Percentiles rank a stretch among this genome's conserved stretches.
phyloP scores from a whole-genome alignment of 2,797 vertebrate genomes.

The Anomalospiza imberbis region DNA sequence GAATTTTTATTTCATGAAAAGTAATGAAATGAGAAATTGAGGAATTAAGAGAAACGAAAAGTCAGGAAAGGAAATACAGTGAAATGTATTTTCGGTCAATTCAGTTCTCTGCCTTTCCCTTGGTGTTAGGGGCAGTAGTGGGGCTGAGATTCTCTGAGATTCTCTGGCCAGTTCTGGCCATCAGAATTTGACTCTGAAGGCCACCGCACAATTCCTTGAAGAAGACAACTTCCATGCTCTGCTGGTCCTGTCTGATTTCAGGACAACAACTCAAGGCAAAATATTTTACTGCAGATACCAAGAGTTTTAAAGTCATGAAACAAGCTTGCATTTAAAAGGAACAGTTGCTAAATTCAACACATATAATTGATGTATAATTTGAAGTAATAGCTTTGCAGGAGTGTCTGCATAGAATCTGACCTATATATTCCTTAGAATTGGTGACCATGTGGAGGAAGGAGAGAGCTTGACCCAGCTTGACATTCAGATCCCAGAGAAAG shows the following conservation, averaged over 20 bases:
- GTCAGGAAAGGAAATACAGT: background rate
- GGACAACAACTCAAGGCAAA: background rate
- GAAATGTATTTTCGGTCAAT: background rate
- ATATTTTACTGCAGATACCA: background rate
- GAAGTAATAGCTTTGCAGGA: conserved; percentile 53
- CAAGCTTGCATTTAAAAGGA: conserved; percentile 39
- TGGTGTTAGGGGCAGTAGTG: background rate
- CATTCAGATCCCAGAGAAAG: conserved; percentile 27
- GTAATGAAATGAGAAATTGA: background rate
- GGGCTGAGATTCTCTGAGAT: background rate
- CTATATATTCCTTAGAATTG: conserved; percentile 41
- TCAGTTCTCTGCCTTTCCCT: background rate
- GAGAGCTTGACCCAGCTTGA: conserved; percentile 44
- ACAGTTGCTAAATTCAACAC: conserved; percentile 54
- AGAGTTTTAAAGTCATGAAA: conserved; percentile 29
- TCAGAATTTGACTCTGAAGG: background rate
- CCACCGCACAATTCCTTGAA: background rate
- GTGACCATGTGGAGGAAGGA: conserved; percentile 21
- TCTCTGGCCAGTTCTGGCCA: background rate
- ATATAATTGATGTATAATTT: conserved; percentile 43
- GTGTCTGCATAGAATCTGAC: conserved; percentile 45
- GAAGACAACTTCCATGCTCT: background rate
- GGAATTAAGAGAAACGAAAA: background rate
- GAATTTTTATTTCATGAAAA: background rate
- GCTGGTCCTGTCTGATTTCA: background rate